Base-by-base conservation (phyloP, 92 coral and sea anemone genomes). In the Heteractis magnifica region DNA sequence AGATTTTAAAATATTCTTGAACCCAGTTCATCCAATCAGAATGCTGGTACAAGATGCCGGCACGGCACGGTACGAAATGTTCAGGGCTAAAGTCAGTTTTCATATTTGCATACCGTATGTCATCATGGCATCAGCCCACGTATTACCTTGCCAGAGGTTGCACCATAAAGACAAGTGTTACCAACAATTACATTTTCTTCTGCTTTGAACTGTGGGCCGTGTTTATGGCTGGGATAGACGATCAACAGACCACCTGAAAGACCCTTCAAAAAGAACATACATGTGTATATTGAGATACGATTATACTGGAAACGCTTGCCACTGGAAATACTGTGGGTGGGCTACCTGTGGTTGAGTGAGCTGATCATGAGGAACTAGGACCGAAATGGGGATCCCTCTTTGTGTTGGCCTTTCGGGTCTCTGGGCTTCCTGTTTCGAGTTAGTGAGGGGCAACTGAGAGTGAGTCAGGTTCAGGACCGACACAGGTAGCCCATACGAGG, bases 161-260 rank as follows among this genome's bases (percentile, higher is more conserved):
- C 94, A n/a, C 98, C 98, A 79, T 95, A 95, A 19, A 95, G 93
- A 72, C 98, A 95, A 10, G 94, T 93, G 81, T 95, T 95, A 8
- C 98, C 98, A 50, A 94, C 94, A 53, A 95, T 88, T 55, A 94
- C 91, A 80, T 92, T 93, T 26, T 95, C 95, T 58, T 95, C 98
- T 44, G 98, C 98, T 84, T 87, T 91, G 81, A 88, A 95, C 77
- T 83, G 76, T 1, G 84, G 79, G 0, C 95, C 92, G 75, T 92
- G 95, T 41, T 92, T 90, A 62, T 64, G 91, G 79, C 98, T 94
- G 7, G 98, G 98, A 77, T 94, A 95, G 16, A 91, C 92, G 50
- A 95, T 90, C 72, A 95, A 79, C 74, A 87, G 88, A 48, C 94
- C 98, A 6, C 98, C 98, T 8, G 98, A 93, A 51, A 95, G 87